Conservation (phyloP, 2,113 vertebrate species). For the Neoarius graeffei region DNA sequence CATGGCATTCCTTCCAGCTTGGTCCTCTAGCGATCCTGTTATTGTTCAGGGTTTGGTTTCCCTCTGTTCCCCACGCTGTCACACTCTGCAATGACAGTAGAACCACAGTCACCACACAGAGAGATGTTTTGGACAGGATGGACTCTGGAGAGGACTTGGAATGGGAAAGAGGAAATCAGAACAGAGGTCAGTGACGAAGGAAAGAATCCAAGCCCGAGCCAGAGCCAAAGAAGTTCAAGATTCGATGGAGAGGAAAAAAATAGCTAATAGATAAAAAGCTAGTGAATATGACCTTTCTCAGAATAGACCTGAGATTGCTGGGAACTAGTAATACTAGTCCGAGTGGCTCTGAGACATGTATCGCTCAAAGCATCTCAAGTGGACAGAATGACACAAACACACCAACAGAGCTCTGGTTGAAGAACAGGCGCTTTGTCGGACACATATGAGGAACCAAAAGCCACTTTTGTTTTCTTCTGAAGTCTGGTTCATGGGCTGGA, state of each 20-base stretch:
- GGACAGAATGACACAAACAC: slow-evolving; percentile 66
- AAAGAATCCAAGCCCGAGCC: slow-evolving; percentile 31
- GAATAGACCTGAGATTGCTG: slow-evolving; percentile 59
- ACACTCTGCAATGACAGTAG: slow-evolving; percentile 75
- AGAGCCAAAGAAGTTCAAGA: slow-evolving; percentile 16
- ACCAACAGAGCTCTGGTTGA: slow-evolving; percentile 57
- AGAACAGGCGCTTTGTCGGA: slow-evolving; percentile 63
- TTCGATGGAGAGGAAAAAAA: not conserved
- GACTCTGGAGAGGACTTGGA: slow-evolving; percentile 57
- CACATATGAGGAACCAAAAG: slow-evolving; percentile 64
- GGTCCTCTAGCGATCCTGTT: slow-evolving; percentile 58
- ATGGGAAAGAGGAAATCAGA: slow-evolving; percentile 62
- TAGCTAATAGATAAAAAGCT: slow-evolving; percentile 56
- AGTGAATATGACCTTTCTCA: slow-evolving; percentile 65
- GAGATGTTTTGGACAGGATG: slow-evolving; percentile 52
- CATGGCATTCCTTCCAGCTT: slow-evolving; percentile 59
- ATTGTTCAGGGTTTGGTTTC: slow-evolving; percentile 58
- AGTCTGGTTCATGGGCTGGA: slow-evolving; percentile 55
- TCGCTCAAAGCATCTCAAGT: slow-evolving; percentile 64
- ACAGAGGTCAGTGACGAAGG: slow-evolving; percentile 61
- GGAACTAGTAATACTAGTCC: slow-evolving; percentile 62
- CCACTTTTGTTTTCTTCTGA: slow-evolving; percentile 71
- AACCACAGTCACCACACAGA: slow-evolving; percentile 53
- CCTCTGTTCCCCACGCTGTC: slow-evolving; percentile 58
- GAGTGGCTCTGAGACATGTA: slow-evolving; percentile 64